phyloP scores from a whole-genome alignment of 2,113 vertebrate species.

The Rhinolophus sinicus region DNA sequence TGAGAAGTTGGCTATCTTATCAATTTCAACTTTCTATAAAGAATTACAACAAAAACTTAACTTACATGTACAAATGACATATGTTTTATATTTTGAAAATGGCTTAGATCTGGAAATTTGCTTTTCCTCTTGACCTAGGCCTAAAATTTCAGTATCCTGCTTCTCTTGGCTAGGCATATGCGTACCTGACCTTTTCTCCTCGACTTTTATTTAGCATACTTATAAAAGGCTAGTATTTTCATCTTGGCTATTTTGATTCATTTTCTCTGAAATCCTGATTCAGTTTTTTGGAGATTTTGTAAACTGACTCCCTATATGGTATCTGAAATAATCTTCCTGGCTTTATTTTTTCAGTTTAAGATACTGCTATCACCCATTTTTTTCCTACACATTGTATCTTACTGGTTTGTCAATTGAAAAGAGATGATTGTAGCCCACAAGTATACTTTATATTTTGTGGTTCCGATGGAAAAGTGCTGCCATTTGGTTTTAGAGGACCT shows the following conservation, averaged over 20 bases:
- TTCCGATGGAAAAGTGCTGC: background rate
- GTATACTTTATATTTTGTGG: constrained; percentile 38
- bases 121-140: background rate
- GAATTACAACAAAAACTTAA: background rate
- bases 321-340: constrained; percentile 14
- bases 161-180: background rate
- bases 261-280: constrained; percentile 46
- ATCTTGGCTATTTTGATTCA: constrained; percentile 9
- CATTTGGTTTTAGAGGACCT: constrained; percentile 41
- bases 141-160: background rate
- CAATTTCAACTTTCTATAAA: constrained; percentile 35
- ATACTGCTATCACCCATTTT: background rate
- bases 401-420: constrained; percentile 40
- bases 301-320: constrained; percentile 13
- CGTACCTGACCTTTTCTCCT: background rate
- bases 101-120: background rate
- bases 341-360: constrained; percentile 7
- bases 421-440: background rate
- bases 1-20: background rate
- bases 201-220: constrained; percentile 40
- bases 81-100: constrained; percentile 35
- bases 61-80: background rate
- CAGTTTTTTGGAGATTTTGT: constrained; percentile 38
- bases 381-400: background rate
- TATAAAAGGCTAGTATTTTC: background rate